These are phyloP conservation scores for Zelostemma sp. DNA, from an alignment of 1,140 invertebrate species.

Conservation along the genomic window DNA sequence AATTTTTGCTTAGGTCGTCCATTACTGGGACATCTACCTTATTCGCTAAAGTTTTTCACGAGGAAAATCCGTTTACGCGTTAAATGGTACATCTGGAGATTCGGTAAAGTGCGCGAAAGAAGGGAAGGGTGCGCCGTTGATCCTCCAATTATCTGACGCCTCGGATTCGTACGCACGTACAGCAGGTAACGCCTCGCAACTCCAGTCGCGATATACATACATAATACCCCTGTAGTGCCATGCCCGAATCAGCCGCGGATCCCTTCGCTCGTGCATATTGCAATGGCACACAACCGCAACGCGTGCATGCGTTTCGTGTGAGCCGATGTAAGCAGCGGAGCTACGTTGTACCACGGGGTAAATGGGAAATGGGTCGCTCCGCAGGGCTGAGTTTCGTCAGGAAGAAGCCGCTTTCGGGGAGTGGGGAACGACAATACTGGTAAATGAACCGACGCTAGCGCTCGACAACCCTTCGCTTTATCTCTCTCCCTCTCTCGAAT, in stretches of 20 bases:
- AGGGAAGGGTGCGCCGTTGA: no score
- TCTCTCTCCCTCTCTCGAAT: conserved; percentile 10
- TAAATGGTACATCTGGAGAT: no score
- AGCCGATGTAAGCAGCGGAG: conserved; percentile 22
- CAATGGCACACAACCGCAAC: conserved; percentile 21
- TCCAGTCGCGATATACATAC: conserved; percentile 3
- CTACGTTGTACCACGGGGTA: conserved; percentile 24
- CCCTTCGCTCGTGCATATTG: conserved; percentile 24
- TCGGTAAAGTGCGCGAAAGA: no score
- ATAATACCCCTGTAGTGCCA: conserved; percentile 8
- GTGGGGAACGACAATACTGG: conserved; percentile 57
- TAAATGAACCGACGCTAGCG: conserved; percentile 60
- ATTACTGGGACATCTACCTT: no score
- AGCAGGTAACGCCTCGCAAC: not conserved
- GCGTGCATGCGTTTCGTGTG: conserved; percentile 26
- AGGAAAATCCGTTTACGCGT: no score
- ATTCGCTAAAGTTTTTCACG: no score
- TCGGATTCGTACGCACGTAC: not conserved
- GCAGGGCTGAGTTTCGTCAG: conserved; percentile 23
- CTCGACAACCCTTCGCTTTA: conserved; percentile 37
- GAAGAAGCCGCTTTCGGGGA: conserved; percentile 27
- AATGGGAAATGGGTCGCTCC: conserved; percentile 32
- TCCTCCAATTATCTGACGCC: not conserved
- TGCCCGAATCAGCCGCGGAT: conserved; percentile 20
- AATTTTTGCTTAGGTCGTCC: no score